Base-by-base conservation (phyloP, 2,113 vertebrate species). In the Carassius gibelio region DNA sequence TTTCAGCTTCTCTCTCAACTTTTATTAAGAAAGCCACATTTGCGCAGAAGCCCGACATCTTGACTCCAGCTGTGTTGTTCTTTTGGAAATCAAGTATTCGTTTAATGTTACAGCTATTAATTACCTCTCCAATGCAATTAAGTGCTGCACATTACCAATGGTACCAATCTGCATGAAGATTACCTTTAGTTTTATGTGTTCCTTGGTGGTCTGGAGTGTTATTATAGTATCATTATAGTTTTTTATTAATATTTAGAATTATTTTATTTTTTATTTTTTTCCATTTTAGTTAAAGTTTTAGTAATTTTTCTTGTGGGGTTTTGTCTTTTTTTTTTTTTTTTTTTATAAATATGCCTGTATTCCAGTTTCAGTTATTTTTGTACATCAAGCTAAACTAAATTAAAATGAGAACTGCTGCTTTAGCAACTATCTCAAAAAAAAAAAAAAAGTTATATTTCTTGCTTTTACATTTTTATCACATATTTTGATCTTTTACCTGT, bases 61-160 rank as follows among this genome's bases (percentile, higher is more conserved):
- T 48, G 14, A 45, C 23, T 66, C 38, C 61, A 81, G 78, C 80
- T 82, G 80, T 82, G 80, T 52, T 71, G 64, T 36, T 57, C 26
- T 55, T 68, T 26, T 34, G 38, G 13, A 64, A 64, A 62, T 66
- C 21, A 64, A 64, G 38, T 45, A 45, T 81, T 66, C 4, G 8
- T 9, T 21, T 62, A 42, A 23, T 79, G 21, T n/a, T 19, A 42
- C 4, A 42, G 36, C 34, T 62, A 2, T 23, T 21, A 62, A 79
- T 23, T 15, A 1, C 4, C 30, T 8, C 13, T 64, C 59, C 17
- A 17, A 17, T 26, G 13, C 6, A 38, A 64, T 26, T 45, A 34
- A 76, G 34, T 57, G 30, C 4, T 9, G 21, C 52, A 1, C 30
- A 5, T 55, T 21, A 45, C 7, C 26, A 0, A 13, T 9, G 3